Evolutionary conservation across 2,113 vertebrate genomes (phyloP).

Genomic region (Pipra filicauda): DNA sequence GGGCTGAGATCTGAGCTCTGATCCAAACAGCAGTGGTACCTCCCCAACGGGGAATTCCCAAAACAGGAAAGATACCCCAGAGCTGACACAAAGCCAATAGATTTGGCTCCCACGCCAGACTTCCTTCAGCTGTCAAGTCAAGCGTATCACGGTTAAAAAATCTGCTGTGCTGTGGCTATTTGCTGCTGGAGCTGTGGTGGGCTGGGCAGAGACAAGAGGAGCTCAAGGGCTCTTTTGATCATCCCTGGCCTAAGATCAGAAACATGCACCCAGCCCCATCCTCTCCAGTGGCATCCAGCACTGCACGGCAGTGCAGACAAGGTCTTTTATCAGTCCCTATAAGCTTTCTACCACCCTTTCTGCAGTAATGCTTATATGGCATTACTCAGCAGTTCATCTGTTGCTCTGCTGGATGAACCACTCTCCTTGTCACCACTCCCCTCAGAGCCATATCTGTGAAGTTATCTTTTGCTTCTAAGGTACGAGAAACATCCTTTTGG

Average conservation of each 20-base stretch:
- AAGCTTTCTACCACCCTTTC: slow-evolving; percentile 5
- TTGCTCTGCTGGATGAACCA: neutral
- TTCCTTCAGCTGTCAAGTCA: slow-evolving; percentile 17
- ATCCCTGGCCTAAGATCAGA: slow-evolving; percentile 15
- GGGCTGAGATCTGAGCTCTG: neutral
- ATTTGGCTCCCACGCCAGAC: neutral
- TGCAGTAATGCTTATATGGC: neutral
- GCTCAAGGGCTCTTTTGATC: neutral
- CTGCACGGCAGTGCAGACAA: neutral
- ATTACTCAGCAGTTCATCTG: slow-evolving; percentile 42
- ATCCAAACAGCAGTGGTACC: slow-evolving; percentile 11
- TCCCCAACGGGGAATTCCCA: slow-evolving; percentile 1
- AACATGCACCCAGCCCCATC: neutral
- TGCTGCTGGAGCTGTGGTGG: neutral
- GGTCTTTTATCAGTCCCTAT: neutral
- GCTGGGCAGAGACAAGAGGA: neutral
- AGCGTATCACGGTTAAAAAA: neutral
- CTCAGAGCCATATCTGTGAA: neutral
- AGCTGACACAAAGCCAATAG: slow-evolving; percentile 24
- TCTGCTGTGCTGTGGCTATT: neutral
- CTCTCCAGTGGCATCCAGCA: neutral
- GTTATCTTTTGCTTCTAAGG: slow-evolving; percentile 37
- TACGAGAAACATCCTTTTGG: neutral
- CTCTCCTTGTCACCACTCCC: neutral
- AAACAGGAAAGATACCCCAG: slow-evolving; percentile 1